Percentiles rank a stretch among this genome's conserved stretches.
Conservation (phyloP, 2,888 invertebrate species). For the Nomada goodeniana region DNA sequence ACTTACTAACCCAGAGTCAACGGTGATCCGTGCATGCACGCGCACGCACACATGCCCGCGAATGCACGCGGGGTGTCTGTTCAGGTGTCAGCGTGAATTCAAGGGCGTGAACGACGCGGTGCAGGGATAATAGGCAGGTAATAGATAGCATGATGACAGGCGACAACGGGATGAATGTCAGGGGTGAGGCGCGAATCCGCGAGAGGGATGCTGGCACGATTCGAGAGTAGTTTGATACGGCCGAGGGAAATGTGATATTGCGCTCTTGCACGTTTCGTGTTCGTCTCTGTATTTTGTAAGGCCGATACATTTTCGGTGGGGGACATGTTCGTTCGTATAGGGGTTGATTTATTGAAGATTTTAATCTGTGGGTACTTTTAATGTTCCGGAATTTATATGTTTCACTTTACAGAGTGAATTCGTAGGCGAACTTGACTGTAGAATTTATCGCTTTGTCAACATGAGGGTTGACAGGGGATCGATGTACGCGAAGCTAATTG, state of each 20-base stretch:
- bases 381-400: neutral
- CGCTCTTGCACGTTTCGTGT: neutral
- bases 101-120: slow-evolving; percentile 67
- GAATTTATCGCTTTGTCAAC: neutral
- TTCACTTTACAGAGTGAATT: neutral
- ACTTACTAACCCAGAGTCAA: neutral
- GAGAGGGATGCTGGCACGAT: slow-evolving; percentile 51
- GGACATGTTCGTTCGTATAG: too few relatives aligned
- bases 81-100: slow-evolving; percentile 64
- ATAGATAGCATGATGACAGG: slow-evolving; percentile 80
- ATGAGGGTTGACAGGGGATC: slow-evolving; percentile 7
- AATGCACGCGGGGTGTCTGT: slow-evolving; percentile 4
- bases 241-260: slow-evolving; percentile 36
- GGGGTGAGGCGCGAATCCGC: slow-evolving; percentile 39
- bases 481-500: neutral
- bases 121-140: slow-evolving; percentile 79
- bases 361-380: neutral
- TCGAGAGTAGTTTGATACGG: slow-evolving; percentile 27
- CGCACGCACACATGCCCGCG: slow-evolving; percentile 25
- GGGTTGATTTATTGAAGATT: neutral
- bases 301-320: too few relatives aligned
- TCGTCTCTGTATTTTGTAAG: neutral
- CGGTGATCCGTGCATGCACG: slow-evolving; percentile 1
- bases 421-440: neutral
- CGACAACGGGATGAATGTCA: slow-evolving; percentile 67